Base-by-base conservation (phyloP, 2,888 invertebrate species). In the Dascillus cervinus region DNA sequence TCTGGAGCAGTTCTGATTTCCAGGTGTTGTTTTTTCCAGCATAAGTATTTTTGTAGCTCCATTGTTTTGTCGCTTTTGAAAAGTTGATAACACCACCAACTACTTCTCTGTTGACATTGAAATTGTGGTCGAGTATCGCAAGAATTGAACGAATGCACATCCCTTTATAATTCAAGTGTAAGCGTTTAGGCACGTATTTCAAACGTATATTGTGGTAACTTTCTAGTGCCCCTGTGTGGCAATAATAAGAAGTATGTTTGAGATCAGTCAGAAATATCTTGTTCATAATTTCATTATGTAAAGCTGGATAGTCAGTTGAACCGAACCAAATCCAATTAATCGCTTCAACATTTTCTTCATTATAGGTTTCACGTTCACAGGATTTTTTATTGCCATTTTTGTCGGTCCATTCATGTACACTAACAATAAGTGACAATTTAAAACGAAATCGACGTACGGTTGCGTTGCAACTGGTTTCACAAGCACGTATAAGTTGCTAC, bases 391-490 rank as follows among this genome's bases (percentile, higher is more conserved):
- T 23, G n/a, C 33, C 5, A 11, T 33, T n/a, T n/a, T n/a, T n/a
- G n/a, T n/a, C n/a, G n/a, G n/a, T 30, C 29, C 29, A 37, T 10
- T 32, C 24, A 13, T 33, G 37, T n/a, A n/a, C n/a, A n/a, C n/a
- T n/a, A n/a, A n/a, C n/a, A n/a, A n/a, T n/a, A n/a, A n/a, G n/a
- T n/a, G n/a, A n/a, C n/a, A n/a, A n/a, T n/a, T n/a, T n/a, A n/a
- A n/a, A n/a, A n/a, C n/a, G n/a, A n/a, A n/a, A n/a, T n/a, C n/a
- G n/a, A n/a, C n/a, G n/a, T n/a, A n/a, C n/a, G n/a, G n/a, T n/a
- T n/a, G n/a, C n/a, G n/a, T n/a, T n/a, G n/a, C n/a, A n/a, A n/a
- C n/a, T n/a, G n/a, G n/a, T n/a, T n/a, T n/a, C n/a, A n/a, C n/a
- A n/a, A n/a, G n/a, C n/a, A n/a, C n/a, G n/a, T n/a, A n/a, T n/a